These are phyloP conservation scores for Ennomos erosarius DNA, from an alignment of 2,888 invertebrate species.

Conservation along the genomic window DNA sequence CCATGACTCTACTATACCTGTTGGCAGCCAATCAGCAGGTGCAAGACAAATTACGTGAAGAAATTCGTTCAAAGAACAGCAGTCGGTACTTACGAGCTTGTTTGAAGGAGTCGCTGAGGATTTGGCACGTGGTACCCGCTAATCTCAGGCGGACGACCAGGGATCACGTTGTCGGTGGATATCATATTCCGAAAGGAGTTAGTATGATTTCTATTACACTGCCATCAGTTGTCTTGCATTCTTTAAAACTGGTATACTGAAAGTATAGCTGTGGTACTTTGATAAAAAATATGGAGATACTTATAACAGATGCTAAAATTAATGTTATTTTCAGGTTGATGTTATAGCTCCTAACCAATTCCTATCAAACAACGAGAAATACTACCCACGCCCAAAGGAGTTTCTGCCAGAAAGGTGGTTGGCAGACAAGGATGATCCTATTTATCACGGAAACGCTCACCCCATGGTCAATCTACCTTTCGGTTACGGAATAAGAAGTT, in stretches of 20 bases:
- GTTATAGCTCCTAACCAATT: slow-evolving; percentile 91
- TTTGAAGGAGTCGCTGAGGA: slow-evolving; percentile 86
- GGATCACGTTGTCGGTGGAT: slow-evolving; percentile 72
- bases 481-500: slow-evolving; percentile 88
- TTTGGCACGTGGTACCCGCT: slow-evolving; percentile 68
- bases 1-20: slow-evolving; percentile 78
- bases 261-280: too few relatives aligned
- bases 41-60: slow-evolving; percentile 79
- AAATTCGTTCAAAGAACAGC: slow-evolving; percentile 57
- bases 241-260: too few relatives aligned
- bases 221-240: too few relatives aligned
- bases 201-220: slow-evolving; percentile 34
- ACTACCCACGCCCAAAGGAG: slow-evolving; percentile 83
- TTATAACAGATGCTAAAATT: slow-evolving; percentile 1
- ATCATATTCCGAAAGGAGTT: slow-evolving; percentile 75
- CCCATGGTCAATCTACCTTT: slow-evolving; percentile 88
- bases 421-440: slow-evolving; percentile 74
- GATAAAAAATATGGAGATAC: too few relatives aligned
- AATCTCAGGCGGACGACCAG: slow-evolving; percentile 69
- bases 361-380: slow-evolving; percentile 80
- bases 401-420: slow-evolving; percentile 90
- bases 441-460: slow-evolving; percentile 78
- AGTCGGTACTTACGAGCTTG: slow-evolving; percentile 86
- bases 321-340: slow-evolving; percentile 85
- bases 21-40: slow-evolving; percentile 80